These are phyloP conservation scores for Holcopasites calliopsidis DNA, from an alignment of 1,140 invertebrate genomes.

Conservation along the genomic window DNA sequence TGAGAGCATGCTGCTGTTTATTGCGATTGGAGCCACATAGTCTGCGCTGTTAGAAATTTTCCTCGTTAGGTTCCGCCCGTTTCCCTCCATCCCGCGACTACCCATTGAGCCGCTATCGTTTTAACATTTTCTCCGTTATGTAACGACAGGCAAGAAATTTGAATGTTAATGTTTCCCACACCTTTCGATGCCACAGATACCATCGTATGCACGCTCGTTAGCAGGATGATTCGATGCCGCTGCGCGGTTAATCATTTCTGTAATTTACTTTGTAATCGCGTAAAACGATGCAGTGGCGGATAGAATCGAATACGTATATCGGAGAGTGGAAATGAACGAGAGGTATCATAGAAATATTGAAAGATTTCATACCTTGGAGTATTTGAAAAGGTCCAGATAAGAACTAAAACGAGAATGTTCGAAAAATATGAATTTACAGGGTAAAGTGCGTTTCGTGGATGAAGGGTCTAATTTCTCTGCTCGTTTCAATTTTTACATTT, in stretches of 20 bases:
- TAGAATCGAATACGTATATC: neutral
- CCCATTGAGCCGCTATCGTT: constrained; percentile 8
- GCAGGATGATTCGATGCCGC: constrained; percentile 25
- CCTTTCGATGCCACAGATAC: constrained; percentile 20
- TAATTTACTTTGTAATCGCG: constrained; percentile 58
- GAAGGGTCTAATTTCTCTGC: no score
- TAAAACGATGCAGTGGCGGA: constrained; percentile 34
- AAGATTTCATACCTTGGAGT: no score
- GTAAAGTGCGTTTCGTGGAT: no score
- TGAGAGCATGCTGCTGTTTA: constrained; percentile 32
- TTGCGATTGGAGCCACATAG: constrained; percentile 40
- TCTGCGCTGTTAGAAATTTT: constrained; percentile 47
- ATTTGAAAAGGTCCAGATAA: no score
- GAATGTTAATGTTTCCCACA: constrained; percentile 50
- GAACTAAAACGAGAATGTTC: no score
- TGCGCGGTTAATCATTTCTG: constrained; percentile 46
- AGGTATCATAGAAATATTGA: no score
- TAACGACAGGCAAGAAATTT: constrained; percentile 44
- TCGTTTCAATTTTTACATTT: neutral
- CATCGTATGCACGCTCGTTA: constrained; percentile 43
- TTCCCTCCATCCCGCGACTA: neutral
- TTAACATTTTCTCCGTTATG: constrained; percentile 45
- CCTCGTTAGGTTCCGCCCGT: constrained; percentile 10
- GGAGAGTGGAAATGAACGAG: no score
- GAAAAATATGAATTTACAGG: no score